Evolutionary conservation across 2,113 vertebrate genomes (phyloP).

Genomic region (Entelurus aequoreus): DNA sequence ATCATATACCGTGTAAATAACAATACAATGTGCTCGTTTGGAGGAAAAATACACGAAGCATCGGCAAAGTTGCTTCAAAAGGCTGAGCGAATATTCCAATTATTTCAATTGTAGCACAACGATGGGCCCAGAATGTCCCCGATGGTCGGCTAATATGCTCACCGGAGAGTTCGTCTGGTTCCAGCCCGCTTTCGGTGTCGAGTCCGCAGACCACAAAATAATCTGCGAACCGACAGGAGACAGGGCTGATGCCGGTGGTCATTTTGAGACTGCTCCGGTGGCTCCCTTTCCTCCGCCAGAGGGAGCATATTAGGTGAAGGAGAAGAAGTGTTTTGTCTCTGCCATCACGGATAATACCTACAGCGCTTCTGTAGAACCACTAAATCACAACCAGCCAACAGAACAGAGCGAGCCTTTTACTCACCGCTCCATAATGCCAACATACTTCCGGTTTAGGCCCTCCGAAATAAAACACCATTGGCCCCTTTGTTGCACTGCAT

Average conservation of each 20-base stretch:
- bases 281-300: conserved; percentile 45
- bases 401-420: background rate
- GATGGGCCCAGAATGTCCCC: conserved; percentile 1
- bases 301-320: conserved; percentile 63
- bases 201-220: conserved; percentile 95
- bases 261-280: conserved; percentile 73
- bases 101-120: background rate
- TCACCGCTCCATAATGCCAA: fast-evolving
- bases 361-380: conserved; percentile 22
- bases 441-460: conserved; percentile 10
- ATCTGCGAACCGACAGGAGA: conserved; percentile 92
- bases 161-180: conserved; percentile 98
- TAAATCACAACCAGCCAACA: conserved; percentile 37
- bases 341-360: conserved; percentile 57
- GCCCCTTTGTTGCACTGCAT: background rate
- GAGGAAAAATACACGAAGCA: background rate
- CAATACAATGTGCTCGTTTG: background rate
- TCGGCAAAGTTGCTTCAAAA: background rate
- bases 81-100: background rate
- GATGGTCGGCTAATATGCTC: conserved; percentile 59
- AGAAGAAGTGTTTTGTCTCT: conserved; percentile 33
- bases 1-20: conserved; percentile 3
- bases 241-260: conserved; percentile 85
- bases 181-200: conserved; percentile 93
- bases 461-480: conserved; percentile 39